Evolutionary conservation across 1,140 invertebrate genomes (phyloP).

Genomic region (Orius insidiosus): DNA sequence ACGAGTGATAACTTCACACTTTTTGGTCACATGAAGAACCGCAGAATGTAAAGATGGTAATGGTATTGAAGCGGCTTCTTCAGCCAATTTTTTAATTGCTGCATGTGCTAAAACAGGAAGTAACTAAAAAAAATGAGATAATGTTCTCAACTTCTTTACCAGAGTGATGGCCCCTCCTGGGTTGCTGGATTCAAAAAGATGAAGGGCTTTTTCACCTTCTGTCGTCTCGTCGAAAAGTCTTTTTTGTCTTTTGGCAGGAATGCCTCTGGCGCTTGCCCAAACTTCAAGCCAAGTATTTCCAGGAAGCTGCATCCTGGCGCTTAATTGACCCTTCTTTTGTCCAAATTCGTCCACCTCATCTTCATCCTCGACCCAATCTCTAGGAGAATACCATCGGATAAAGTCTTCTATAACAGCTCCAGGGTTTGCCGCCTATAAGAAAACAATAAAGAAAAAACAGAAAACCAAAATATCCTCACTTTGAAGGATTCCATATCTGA

Average conservation of each 20-base stretch:
- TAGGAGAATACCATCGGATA: conserved; percentile 79
- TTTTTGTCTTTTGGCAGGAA: conserved; percentile 74
- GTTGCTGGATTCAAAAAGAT: conserved; percentile 49
- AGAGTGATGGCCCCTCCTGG: conserved; percentile 43
- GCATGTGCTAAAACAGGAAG: conserved; percentile 50
- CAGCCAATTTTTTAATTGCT: conserved; percentile 33
- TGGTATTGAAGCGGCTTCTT: conserved; percentile 30
- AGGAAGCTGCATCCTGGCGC: conserved; percentile 75
- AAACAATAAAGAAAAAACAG: too few species aligned
- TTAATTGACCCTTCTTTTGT: conserved; percentile 43
- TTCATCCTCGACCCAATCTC: conserved; percentile 67
- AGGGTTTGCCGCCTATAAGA: conserved; percentile 75
- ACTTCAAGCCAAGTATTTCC: conserved; percentile 90
- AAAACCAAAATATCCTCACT: conserved; percentile 27
- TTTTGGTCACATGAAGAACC: conserved; percentile 30
- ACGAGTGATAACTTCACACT: conserved; percentile 33
- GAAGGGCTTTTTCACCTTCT: conserved; percentile 86
- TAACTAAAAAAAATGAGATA: conserved; percentile 31
- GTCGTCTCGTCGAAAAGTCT: conserved; percentile 89
- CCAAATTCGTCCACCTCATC: conserved; percentile 35
- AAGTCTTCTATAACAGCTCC: conserved; percentile 84
- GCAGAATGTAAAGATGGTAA: conserved; percentile 26
- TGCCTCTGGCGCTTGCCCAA: conserved; percentile 68
- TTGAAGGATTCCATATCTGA: conserved; percentile 99
- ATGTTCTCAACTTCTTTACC: conserved; percentile 26